Evolutionary conservation across 2,797 vertebrate species (phyloP).

Genomic region (Falco rusticolus): DNA sequence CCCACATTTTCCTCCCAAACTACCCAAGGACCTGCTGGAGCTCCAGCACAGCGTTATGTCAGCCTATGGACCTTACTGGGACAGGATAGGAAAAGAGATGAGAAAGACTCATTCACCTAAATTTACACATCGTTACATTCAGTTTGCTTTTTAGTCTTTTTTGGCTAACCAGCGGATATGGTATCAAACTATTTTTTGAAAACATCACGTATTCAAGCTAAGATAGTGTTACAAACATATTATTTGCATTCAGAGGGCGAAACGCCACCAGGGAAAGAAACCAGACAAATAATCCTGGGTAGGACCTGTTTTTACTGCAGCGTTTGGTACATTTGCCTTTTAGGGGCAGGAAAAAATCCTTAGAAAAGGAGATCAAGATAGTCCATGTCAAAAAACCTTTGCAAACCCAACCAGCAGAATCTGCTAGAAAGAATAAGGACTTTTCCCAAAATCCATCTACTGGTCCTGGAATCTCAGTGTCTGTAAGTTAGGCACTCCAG

Average conservation of each 20-base stretch:
- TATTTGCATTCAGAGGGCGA: not conserved
- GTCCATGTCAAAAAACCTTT: not conserved
- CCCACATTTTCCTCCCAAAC: not conserved
- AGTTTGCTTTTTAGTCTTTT: not conserved
- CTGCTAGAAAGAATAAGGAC: not conserved
- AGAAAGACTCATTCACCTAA: not conserved
- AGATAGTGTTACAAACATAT: not conserved
- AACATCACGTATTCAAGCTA: not conserved
- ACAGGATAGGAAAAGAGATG: not conserved
- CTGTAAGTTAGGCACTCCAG: not conserved
- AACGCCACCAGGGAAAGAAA: not conserved
- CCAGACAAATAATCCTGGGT: not conserved
- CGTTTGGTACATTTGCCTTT: not conserved
- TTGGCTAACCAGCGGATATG: not conserved
- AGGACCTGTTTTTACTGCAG: not conserved
- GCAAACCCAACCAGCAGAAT: not conserved
- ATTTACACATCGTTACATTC: not conserved
- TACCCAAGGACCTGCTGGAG: not conserved
- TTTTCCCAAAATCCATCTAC: not conserved
- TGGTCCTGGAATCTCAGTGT: not conserved
- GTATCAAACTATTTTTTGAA: not conserved
- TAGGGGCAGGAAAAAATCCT: not conserved
- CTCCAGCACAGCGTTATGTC: rapidly evolving
- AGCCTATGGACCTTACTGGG: not conserved
- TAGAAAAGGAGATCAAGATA: not conserved